These are phyloP conservation scores for Papilio helenus DNA, from an alignment of 1,140 invertebrate genomes.

Conservation along the genomic window DNA sequence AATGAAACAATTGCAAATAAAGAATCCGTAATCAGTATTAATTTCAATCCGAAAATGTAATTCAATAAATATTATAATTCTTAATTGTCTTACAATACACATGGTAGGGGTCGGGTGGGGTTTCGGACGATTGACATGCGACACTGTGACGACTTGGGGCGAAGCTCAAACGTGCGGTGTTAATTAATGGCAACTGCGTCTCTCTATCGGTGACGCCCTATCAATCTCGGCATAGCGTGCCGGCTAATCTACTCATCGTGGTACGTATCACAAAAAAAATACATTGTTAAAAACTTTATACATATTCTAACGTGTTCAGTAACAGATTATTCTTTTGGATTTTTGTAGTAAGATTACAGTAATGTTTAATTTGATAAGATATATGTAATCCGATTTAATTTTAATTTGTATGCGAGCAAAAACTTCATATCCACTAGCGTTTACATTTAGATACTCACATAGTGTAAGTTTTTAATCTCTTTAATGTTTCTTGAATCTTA, in stretches of 20 bases:
- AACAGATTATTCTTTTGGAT: neutral
- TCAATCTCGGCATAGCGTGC: slow-evolving; percentile 63
- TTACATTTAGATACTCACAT: slow-evolving; percentile 8
- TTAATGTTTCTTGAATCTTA: slow-evolving; percentile 18
- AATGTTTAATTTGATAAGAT: slow-evolving; percentile 4
- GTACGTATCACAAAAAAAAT: neutral
- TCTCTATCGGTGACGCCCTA: slow-evolving; percentile 72
- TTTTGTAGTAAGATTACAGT: neutral
- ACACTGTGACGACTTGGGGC: slow-evolving; percentile 60
- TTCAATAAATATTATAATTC: neutral
- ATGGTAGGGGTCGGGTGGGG: slow-evolving; percentile 51
- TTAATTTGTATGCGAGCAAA: slow-evolving; percentile 7
- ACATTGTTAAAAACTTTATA: neutral
- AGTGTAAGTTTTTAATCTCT: slow-evolving; percentile 29
- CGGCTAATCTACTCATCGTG: slow-evolving; percentile 48
- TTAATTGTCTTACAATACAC: slow-evolving; percentile 25
- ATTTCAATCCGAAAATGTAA: too few species aligned
- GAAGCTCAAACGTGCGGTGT: slow-evolving; percentile 63
- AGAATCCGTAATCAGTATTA: too few species aligned
- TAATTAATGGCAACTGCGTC: slow-evolving; percentile 70
- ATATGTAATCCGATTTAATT: slow-evolving; percentile 20
- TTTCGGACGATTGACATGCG: slow-evolving; percentile 63
- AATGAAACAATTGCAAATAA: too few species aligned
- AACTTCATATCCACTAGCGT: neutral
- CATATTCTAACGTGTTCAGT: neutral